Evolutionary conservation across 2,797 vertebrate genomes (phyloP).

Genomic region (Pseudochirops corinnae): DNA sequence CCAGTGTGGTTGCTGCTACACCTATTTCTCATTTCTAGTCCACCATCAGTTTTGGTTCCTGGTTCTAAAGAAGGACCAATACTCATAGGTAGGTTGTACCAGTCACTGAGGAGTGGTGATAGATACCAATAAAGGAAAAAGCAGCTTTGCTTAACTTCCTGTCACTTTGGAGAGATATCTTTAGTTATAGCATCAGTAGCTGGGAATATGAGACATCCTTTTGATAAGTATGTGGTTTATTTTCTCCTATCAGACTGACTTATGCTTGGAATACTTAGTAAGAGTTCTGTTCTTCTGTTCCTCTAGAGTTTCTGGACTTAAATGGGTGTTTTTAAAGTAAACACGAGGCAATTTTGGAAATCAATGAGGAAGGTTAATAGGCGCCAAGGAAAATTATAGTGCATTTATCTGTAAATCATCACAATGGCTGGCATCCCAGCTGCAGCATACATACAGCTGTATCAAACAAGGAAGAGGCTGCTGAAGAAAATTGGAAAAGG

Average conservation of each 20-base stretch:
- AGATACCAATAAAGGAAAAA: slow-evolving; percentile 13
- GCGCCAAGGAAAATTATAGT: slow-evolving; percentile 71
- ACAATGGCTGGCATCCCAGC: slow-evolving; percentile 69
- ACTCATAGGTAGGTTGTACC: neutral
- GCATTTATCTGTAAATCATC: slow-evolving; percentile 70
- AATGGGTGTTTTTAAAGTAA: slow-evolving; percentile 70
- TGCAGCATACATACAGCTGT: slow-evolving; percentile 71
- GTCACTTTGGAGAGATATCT: neutral
- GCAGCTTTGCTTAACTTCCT: neutral
- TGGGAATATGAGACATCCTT: neutral
- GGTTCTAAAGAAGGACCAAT: slow-evolving; percentile 9
- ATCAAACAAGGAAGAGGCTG: slow-evolving; percentile 66
- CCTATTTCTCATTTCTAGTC: neutral
- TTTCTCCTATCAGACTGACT: neutral
- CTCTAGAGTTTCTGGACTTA: slow-evolving; percentile 52
- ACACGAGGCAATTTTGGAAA: slow-evolving; percentile 70
- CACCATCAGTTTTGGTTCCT: slow-evolving; percentile 6
- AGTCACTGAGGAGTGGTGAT: slow-evolving; percentile 14
- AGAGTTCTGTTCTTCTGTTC: slow-evolving; percentile 61
- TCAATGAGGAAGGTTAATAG: slow-evolving; percentile 65
- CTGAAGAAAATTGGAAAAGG: slow-evolving; percentile 21
- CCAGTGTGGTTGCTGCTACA: too few species aligned
- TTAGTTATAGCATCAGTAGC: slow-evolving; percentile 11
- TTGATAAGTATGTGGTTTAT: slow-evolving; percentile 10
- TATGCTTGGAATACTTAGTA: slow-evolving; percentile 35